Evolutionary conservation across 2,113 vertebrate genomes (phyloP), one percentile per base, ranked within the genome.

Genomic region (Symphodus melops): DNA sequence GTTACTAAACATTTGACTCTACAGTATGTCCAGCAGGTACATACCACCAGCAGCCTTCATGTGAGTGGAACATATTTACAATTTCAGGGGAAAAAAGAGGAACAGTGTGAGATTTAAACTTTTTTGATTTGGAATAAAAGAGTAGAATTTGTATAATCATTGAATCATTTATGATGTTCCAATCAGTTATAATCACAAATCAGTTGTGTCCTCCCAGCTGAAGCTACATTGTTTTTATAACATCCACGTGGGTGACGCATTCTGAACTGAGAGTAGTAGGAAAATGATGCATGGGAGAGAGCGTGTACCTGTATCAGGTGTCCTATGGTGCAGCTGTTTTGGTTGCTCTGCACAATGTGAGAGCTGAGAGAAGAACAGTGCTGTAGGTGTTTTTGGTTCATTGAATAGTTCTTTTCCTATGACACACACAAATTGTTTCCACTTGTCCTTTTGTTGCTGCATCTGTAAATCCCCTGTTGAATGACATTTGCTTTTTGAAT

Each of bases 401-500:
- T 28, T 66, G 68, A 36, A 33, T 39, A 16, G 23, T 61, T 51
- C 56, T 54, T 74, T 89, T 85, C 77, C 77, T 77, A 51, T 7
- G 59, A 41, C 39, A 41, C 39, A 41, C 49, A n/a, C 48, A 37
- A 16, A 68, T 63, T 54, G 55, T 88, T 83, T 89, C 82, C 60
- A 60, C 46, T 72, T 77, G 76, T 72, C 72, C 73, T 83, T 72
- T 75, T 64, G 33, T 16, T 46, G 54, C 59, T 49, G 59, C 79
- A 56, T 74, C 46, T 76, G 41, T 82, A 74, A 85, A 83, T 82
- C 79, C 67, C 80, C 70, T 5, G 68, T 11, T 64, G 53, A 82
- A 65, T 79, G 72, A 68, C 63, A 79, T 86, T 86, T 72, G 16
- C 57, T 74, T 78, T 81, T 59, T 73, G 12, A 81, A 54, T 73